Conservation (phyloP, 2,113 vertebrate genomes). For the Odocoileus virginianus region DNA sequence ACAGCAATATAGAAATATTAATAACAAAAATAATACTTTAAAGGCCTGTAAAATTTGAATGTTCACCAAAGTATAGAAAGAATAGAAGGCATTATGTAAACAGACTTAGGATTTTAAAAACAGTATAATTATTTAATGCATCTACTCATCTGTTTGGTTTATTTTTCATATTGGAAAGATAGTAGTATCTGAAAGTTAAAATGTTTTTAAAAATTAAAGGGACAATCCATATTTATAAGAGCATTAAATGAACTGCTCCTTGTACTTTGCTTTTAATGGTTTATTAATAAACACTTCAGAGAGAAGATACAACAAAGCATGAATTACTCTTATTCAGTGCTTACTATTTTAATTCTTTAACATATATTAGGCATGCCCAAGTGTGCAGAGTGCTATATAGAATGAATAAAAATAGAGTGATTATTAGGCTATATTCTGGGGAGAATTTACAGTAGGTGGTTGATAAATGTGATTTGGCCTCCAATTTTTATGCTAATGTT, state of each 20-base stretch:
- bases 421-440: not conserved
- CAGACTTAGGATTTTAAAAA: not conserved
- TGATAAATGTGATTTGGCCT: not conserved
- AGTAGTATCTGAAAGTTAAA: conserved; percentile 6
- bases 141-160: not conserved
- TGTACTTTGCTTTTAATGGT: conserved; percentile 57
- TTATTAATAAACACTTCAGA: conserved; percentile 49
- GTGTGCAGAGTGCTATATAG: not conserved
- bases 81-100: not conserved
- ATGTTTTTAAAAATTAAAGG: conserved; percentile 51
- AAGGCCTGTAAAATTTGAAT: not conserved
- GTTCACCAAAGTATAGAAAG: not conserved
- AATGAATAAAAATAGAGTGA: not conserved
- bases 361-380: not conserved
- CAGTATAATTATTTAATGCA: not conserved
- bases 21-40: not conserved
- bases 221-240: conserved; percentile 55
- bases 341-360: not conserved
- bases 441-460: not conserved
- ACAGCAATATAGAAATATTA: not conserved
- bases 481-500: not conserved
- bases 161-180: not conserved
- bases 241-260: conserved; percentile 39
- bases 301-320: not conserved
- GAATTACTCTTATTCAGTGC: not conserved